Percentiles rank a stretch among this genome's conserved stretches.
phyloP scores from a whole-genome alignment of 2,888 invertebrate genomes.

The Trachelus stipa region DNA sequence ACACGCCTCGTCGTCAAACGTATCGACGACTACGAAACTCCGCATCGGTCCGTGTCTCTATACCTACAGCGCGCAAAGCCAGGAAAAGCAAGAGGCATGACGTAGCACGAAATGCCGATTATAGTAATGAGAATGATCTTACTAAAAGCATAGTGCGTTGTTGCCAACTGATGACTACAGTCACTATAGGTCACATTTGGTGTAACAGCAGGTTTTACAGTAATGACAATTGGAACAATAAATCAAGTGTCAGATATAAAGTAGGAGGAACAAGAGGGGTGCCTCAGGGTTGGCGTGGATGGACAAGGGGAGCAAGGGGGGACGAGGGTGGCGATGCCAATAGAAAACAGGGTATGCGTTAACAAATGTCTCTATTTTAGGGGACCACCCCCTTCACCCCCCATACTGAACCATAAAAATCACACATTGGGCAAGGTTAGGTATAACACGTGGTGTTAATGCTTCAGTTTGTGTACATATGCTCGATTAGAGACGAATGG shows the following conservation, averaged over 20 bases:
- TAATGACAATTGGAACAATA: slow-evolving; percentile 61
- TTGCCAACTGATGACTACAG: too few species aligned
- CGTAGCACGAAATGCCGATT: too few species aligned
- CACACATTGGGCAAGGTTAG: slow-evolving; percentile 40
- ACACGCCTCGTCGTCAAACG: too few species aligned
- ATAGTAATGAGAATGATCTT: too few species aligned
- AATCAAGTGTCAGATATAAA: slow-evolving; percentile 50
- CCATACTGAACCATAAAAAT: slow-evolving; percentile 49
- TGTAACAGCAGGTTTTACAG: slow-evolving; percentile 52
- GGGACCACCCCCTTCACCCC: slow-evolving; percentile 29
- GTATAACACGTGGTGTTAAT: slow-evolving; percentile 28
- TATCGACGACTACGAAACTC: too few species aligned
- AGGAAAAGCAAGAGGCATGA: too few species aligned
- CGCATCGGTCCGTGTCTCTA: too few species aligned
- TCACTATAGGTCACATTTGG: slow-evolving; percentile 46
- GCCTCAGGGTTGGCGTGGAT: not conserved
- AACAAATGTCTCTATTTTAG: slow-evolving; percentile 62
- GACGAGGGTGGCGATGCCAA: slow-evolving; percentile 35
- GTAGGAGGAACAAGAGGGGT: slow-evolving; percentile 36
- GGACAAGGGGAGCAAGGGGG: not conserved
- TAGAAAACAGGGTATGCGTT: slow-evolving; percentile 46
- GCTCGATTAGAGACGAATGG: slow-evolving; percentile 9
- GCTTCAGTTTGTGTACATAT: not conserved
- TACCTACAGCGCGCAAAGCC: too few species aligned
- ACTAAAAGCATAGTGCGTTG: too few species aligned